A percentile compares a stretch with the other conserved stretches of the same genome.
phyloP scores from a whole-genome alignment of 2,113 vertebrate species.

The Tragelaphus strepsiceros region DNA sequence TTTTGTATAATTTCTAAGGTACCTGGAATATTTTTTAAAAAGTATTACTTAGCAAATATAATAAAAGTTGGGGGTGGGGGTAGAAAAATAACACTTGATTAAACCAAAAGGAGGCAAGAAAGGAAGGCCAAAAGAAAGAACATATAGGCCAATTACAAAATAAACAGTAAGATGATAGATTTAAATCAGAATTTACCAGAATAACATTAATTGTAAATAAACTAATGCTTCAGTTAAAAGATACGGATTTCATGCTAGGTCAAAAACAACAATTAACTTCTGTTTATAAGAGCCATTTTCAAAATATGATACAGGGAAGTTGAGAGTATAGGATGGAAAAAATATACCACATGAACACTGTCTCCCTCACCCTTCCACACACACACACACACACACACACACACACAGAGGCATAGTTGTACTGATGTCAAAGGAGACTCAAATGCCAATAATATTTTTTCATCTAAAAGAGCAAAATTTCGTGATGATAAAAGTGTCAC shows the following conservation, averaged over 20 bases:
- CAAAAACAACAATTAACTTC: background rate
- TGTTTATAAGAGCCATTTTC: background rate
- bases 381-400: background rate
- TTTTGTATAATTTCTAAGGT: background rate
- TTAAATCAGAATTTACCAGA: background rate
- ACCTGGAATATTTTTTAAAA: background rate
- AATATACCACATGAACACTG: too few species aligned
- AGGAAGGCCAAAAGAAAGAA: background rate
- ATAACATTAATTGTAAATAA: background rate
- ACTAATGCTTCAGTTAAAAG: background rate
- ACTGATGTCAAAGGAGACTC: background rate
- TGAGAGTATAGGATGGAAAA: background rate
- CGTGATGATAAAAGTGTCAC: background rate
- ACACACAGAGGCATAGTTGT: background rate
- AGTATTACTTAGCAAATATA: background rate
- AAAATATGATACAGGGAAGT: background rate
- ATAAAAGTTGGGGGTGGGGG: too few species aligned
- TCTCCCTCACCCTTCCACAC: background rate
- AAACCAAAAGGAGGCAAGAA: background rate
- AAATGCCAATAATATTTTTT: background rate
- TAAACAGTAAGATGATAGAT: accelerated
- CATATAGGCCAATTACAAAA: background rate
- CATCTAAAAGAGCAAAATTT: background rate
- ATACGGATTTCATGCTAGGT: too few species aligned
- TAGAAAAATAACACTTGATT: background rate